Conservation (phyloP, 2,797 vertebrate species). For the Rhinichthys osculus region DNA sequence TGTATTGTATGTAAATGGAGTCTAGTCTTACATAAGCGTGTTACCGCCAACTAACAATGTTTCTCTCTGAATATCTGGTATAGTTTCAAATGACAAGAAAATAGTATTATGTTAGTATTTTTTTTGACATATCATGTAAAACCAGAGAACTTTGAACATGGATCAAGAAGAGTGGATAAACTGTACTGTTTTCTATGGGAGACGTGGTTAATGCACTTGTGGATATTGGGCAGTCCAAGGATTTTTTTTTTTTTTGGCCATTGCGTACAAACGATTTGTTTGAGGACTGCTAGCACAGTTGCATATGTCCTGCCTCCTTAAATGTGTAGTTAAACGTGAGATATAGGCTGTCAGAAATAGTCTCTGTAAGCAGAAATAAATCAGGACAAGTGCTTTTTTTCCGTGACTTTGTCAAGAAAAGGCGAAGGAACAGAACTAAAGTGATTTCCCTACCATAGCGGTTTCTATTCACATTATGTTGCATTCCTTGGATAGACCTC, state of each 20-base stretch:
- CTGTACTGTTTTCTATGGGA: constrained; percentile 45
- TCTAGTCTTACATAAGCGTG: not conserved
- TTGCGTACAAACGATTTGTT: constrained; percentile 19
- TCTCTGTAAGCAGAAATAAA: constrained; percentile 44
- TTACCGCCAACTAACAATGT: constrained; percentile 47
- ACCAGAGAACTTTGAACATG: constrained; percentile 41
- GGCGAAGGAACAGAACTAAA: constrained; percentile 15
- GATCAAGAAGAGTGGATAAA: constrained; percentile 46
- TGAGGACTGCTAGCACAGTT: constrained; percentile 40
- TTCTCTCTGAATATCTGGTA: constrained; percentile 63
- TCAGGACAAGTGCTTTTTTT: constrained; percentile 39
- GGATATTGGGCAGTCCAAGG: constrained; percentile 31
- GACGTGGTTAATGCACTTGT: constrained; percentile 45
- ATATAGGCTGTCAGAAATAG: constrained; percentile 42
- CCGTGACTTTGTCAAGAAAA: constrained; percentile 27
- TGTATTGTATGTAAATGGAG: not conserved
- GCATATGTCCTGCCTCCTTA: constrained; percentile 11
- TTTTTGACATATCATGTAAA: constrained; percentile 53
- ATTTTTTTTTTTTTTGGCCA: constrained; percentile 32
- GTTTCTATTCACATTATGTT: constrained; percentile 26
- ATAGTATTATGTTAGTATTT: constrained; percentile 51
- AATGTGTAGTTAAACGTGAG: constrained; percentile 32
- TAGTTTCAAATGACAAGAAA: constrained; percentile 66
- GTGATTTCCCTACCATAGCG: constrained; percentile 34
- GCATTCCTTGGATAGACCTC: not conserved